Base-by-base conservation (phyloP, 2,888 invertebrate species). In the Chouioia cunea region DNA sequence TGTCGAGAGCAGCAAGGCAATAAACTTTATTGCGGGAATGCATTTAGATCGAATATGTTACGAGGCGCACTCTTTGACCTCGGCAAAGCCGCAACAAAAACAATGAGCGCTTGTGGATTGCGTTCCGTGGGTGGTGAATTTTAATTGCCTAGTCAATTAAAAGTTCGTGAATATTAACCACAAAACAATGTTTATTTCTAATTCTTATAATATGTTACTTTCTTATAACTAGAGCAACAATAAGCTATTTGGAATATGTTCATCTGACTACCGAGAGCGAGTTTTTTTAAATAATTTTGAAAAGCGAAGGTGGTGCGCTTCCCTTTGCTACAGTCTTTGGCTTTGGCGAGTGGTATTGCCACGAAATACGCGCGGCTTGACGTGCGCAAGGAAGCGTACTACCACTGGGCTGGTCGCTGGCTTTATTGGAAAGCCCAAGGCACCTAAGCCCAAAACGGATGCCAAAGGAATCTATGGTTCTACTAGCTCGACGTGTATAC, bases 11-110 rank as follows among this genome's bases (percentile, higher is more conserved):
- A 74, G 72, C 78, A 82, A 80, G 78, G 80, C 81, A 80, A 82
- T 84, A 83, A 84, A 84, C 77, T 83, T 84, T 84, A 83, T 83
- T 82, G 81, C 82, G 77, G 78, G 81, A 83, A 83, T 81, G 81
- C 82, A 83, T 83, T 70, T 83, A 83, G 81, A 83, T 84, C 80
- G 81, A 81, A 81, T 82, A 82, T 80, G 78, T 82, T 79, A 77
- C 36, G 77, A 76, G 74, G 71, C 66, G 67, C 67, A 71, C 64
- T 57, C 58, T 75, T 64, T 68, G 63, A 57, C 47, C 59, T 59
- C 22, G 43, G 12, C 18, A 18, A 44, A 8, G 14, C 52, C n/a
- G 43, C 15, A 22, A 50, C 27, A 47, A 50, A 58, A 66, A 52
- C 59, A 59, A 66, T 43, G 50, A 15, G 15, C 44, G 43, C 18